Base-by-base conservation (phyloP, 2,797 vertebrate species). In the Paramormyrops hopkinsi region DNA sequence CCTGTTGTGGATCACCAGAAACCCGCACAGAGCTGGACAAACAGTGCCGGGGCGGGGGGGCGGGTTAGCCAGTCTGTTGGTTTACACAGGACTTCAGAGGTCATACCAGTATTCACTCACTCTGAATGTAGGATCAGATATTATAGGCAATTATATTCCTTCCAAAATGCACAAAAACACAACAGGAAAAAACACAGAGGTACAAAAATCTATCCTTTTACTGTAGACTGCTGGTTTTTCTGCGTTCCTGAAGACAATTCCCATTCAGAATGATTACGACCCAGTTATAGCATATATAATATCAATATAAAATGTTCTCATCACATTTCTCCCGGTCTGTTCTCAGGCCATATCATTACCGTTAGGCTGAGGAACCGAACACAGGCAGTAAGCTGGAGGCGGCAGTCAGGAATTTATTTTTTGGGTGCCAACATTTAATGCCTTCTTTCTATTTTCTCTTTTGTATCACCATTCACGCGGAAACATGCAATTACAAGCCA, bases 281-380 rank as follows among this genome's bases (percentile, higher is more conserved):
- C 76, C 41, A 19, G 41, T 82, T 82, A 82, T 9, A 82, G 19
- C 19, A 82, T 22, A 11, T 82, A 46, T 46, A 82, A 82, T 82
- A 82, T 82, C 76, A 46, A 82, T 46, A 82, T 82, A 82, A 82
- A 44, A 82, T n/a, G 17, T 82, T 82, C 76, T 46, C 76, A 82
- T 82, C 37, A 46, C 19, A 46, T 46, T 82, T 46, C 76, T 82
- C 19, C 41, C 1, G 2, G 17, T 11, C 76, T 82, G 37, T 82
- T 82, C 41, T 82, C 17, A 44, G 11, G 19, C 19, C 41, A 1
- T 46, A n/a, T 44, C 76, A n/a, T 44, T 46, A 46, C 37, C 2
- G 14, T 19, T n/a, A 79, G 37, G 73, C 73, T 44, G 37, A 44
- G 33, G 37, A 44, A 9, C 76, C 1, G 19, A 46, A 46, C 37